A percentile compares a stretch with the other conserved stretches of the same genome.
Conservation (phyloP, 2,113 vertebrate genomes). For the Chaetops frenatus region DNA sequence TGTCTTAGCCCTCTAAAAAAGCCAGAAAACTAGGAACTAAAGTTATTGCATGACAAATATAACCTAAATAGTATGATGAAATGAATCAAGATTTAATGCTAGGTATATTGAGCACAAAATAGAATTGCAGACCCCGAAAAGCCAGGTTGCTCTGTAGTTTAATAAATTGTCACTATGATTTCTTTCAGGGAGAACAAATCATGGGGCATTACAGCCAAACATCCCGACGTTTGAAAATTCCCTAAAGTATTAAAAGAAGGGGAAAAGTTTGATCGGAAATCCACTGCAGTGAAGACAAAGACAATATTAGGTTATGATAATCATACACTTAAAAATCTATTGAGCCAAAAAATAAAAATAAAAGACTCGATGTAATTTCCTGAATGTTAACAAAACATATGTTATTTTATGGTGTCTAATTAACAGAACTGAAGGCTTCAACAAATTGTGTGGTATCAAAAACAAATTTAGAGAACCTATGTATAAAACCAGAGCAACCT, state of each 20-base stretch:
- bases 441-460: conserved; percentile 69
- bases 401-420: conserved; percentile 73
- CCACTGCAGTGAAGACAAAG: conserved; percentile 99
- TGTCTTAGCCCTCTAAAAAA: conserved; percentile 72
- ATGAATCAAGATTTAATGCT: conserved; percentile 81
- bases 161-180: conserved; percentile 99
- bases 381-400: conserved; percentile 79
- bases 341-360: conserved; percentile 77
- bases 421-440: conserved; percentile 68
- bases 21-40: conserved; percentile 73
- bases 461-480: conserved; percentile 65
- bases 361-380: conserved; percentile 79
- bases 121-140: conserved; percentile 94
- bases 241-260: conserved; percentile 99
- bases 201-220: conserved; percentile 99
- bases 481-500: conserved; percentile 79
- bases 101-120: conserved; percentile 76
- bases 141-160: conserved; percentile 99
- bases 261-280: conserved; percentile 99
- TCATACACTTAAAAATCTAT: conserved; percentile 84
- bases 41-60: conserved; percentile 94
- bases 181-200: conserved; percentile 99
- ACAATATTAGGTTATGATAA: conserved; percentile 98
- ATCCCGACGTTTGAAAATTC: conserved; percentile 99
- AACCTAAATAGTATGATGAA: conserved; percentile 78